These are phyloP conservation scores for Euthynnus affinis DNA, from an alignment of 2,797 vertebrate species.

Conservation along the genomic window DNA sequence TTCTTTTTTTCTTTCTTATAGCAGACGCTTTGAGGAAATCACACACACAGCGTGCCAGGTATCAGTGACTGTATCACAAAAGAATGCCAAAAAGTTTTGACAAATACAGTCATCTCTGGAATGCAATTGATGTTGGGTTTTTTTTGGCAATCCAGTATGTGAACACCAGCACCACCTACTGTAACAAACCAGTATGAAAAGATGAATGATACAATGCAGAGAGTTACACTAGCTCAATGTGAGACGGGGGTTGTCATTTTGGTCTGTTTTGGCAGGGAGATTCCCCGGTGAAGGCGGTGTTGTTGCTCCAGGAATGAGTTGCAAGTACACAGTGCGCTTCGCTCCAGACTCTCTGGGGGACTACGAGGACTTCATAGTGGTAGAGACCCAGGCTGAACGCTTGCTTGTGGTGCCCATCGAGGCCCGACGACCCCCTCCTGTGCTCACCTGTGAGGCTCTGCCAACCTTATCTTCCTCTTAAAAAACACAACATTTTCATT, in stretches of 20 bases:
- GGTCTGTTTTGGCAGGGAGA: conserved; percentile 84
- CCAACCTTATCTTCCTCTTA: too few relatives aligned
- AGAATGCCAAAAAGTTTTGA: conserved; percentile 14
- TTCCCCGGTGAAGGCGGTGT: conserved; percentile 92
- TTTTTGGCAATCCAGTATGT: conserved; percentile 1
- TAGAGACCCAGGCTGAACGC: conserved; percentile 88
- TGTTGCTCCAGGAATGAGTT: conserved; percentile 95
- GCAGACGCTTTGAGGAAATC: conserved; percentile 1
- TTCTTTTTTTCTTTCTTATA: too few relatives aligned
- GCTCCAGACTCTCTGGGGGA: conserved; percentile 90
- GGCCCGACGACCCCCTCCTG: conserved; percentile 89
- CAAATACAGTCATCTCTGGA: conserved; percentile 26
- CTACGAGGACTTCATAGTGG: conserved; percentile 91
- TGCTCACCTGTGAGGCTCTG: conserved; percentile 90
- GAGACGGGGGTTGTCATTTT: conserved; percentile 4
- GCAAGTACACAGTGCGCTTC: conserved; percentile 91
- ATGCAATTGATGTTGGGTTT: conserved; percentile 10
- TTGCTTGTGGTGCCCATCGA: conserved; percentile 88
- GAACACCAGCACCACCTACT: conserved; percentile 33
- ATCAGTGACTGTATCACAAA: conserved; percentile 22
- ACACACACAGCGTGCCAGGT: background rate
- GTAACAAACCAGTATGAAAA: conserved; percentile 9
- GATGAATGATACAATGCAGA: background rate
- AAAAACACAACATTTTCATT: too few relatives aligned
- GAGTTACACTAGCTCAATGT: background rate